phyloP scores from a whole-genome alignment of 2,113 vertebrate species.

The Myotis yumanensis region DNA sequence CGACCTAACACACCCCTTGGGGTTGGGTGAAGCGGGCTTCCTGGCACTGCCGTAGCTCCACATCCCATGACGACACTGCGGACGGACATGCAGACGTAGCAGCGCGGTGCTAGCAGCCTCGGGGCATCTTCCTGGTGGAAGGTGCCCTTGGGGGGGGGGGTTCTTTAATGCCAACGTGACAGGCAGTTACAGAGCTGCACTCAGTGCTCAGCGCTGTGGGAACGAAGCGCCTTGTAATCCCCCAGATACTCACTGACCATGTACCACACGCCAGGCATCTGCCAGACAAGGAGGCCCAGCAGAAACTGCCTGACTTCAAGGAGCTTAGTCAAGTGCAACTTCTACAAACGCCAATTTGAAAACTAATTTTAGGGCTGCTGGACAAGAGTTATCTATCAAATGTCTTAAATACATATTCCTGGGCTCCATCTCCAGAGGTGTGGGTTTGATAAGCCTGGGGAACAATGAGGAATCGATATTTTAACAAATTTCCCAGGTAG shows the following conservation, averaged over 20 bases:
- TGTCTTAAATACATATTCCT: background rate
- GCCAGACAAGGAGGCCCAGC: background rate
- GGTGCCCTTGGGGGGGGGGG: background rate
- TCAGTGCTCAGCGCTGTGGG: background rate
- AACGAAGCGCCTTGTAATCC: background rate
- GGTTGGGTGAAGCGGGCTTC: background rate
- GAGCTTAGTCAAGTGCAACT: background rate
- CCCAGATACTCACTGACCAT: background rate
- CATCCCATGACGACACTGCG: background rate
- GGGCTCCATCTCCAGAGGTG: background rate
- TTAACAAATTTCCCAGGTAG: background rate
- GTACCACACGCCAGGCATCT: background rate
- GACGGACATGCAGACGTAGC: background rate
- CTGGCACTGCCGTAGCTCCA: fast-evolving
- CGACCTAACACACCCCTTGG: too few species aligned
- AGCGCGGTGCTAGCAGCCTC: background rate
- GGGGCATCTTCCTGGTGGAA: background rate
- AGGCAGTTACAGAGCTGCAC: background rate
- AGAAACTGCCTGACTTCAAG: background rate
- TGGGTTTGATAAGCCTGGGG: background rate
- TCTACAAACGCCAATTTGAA: background rate
- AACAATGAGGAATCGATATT: background rate
- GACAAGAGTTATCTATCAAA: background rate
- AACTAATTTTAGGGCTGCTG: background rate
- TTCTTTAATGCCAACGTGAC: background rate